These are phyloP conservation scores for Lypha dubia DNA, from an alignment of 2,888 invertebrate genomes.

Conservation along the genomic window DNA sequence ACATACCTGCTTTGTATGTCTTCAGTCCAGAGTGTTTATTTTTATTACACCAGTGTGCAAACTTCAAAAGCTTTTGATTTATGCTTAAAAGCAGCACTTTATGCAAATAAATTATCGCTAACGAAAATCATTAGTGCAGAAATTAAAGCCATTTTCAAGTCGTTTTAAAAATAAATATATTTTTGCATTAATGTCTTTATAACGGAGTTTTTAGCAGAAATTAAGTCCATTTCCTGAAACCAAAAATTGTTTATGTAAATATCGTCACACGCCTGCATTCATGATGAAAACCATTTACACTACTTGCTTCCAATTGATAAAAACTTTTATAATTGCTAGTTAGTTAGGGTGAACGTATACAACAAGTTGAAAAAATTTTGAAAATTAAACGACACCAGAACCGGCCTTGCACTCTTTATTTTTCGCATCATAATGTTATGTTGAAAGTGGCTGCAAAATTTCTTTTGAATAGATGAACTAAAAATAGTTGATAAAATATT, in stretches of 20 bases:
- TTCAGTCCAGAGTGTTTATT: not conserved
- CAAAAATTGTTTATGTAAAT: conserved; percentile 38
- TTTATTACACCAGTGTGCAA: not conserved
- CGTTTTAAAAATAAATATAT: not conserved
- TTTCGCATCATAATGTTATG: too few relatives aligned
- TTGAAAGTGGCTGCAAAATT: too few relatives aligned
- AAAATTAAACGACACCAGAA: too few relatives aligned
- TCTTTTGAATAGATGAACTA: too few relatives aligned
- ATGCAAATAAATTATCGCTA: not conserved
- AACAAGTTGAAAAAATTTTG: not conserved
- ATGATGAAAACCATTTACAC: not conserved
- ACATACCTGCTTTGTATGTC: not conserved
- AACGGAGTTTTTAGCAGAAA: conserved; percentile 17
- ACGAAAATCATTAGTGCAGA: conserved; percentile 1
- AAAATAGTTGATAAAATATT: too few relatives aligned
- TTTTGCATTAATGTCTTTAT: conserved; percentile 9
- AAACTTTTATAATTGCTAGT: not conserved
- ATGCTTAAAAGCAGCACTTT: not conserved
- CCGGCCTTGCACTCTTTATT: too few relatives aligned
- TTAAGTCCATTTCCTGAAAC: conserved; percentile 35
- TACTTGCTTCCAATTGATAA: conserved; percentile 8
- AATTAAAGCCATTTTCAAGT: not conserved
- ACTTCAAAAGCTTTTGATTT: not conserved
- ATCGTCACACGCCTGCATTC: conserved; percentile 1
- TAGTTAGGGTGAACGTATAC: not conserved